phyloP scores from a whole-genome alignment of 1,140 invertebrate genomes.

The Stegodyphus mimosarum region DNA sequence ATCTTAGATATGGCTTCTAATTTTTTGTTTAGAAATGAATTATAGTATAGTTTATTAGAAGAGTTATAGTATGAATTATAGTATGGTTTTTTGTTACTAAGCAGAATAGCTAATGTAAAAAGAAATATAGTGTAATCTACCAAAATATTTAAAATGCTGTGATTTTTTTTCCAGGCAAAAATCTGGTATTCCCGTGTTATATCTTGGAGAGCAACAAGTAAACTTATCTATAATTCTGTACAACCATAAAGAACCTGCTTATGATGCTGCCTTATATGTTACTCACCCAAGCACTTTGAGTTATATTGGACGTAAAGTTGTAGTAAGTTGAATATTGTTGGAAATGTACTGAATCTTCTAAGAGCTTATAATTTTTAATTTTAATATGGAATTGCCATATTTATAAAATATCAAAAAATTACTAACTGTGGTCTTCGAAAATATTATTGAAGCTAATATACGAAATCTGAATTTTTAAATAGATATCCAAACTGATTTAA shows the following conservation, averaged over 20 bases:
- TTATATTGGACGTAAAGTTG: slow-evolving; percentile 76
- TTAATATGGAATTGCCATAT: neutral
- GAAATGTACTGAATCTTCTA: neutral
- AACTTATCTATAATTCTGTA: slow-evolving; percentile 79
- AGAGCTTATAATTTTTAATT: slow-evolving; percentile 10
- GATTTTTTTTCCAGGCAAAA: slow-evolving; percentile 32
- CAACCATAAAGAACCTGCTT: slow-evolving; percentile 89
- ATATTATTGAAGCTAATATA: no score
- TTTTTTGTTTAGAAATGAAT: no score
- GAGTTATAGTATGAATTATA: no score
- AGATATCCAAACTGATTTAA: no score
- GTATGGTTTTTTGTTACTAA: no score
- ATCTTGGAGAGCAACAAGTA: slow-evolving; percentile 81
- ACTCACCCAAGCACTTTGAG: slow-evolving; percentile 80
- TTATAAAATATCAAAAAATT: neutral
- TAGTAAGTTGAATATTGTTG: slow-evolving; percentile 42
- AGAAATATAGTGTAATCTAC: no score
- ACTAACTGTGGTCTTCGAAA: no score
- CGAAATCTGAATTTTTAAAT: no score
- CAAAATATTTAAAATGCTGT: no score
- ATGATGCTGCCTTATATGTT: slow-evolving; percentile 87
- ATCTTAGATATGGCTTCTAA: no score
- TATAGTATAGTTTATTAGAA: no score
- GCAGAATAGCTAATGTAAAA: no score
- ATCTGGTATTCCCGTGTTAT: slow-evolving; percentile 50